A percentile compares a stretch with the other conserved stretches of the same genome.
phyloP scores from a whole-genome alignment of 2,888 invertebrate genomes.

The Chrysolina oricalcia region DNA sequence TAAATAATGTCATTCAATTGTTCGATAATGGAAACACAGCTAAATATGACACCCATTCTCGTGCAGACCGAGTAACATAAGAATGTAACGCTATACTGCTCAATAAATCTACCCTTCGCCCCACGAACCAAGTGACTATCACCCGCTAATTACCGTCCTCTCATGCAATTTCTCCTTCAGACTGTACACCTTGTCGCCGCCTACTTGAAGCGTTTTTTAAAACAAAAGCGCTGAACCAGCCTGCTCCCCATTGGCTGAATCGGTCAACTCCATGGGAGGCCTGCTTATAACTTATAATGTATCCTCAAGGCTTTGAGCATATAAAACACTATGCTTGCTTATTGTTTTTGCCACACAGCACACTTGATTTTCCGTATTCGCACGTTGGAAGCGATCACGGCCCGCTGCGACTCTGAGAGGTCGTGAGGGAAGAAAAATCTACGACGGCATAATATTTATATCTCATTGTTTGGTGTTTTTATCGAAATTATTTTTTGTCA shows the following conservation, averaged over 20 bases:
- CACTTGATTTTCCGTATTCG: slow-evolving; percentile 29
- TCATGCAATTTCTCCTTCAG: slow-evolving; percentile 45
- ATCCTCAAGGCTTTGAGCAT: slow-evolving; percentile 57
- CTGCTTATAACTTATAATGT: slow-evolving; percentile 61
- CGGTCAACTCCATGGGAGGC: slow-evolving; percentile 64
- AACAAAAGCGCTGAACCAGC: slow-evolving; percentile 62
- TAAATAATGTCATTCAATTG: not conserved
- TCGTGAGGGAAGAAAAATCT: slow-evolving; percentile 31
- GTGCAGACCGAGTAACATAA: not conserved
- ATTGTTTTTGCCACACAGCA: slow-evolving; percentile 31
- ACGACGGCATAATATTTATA: slow-evolving; percentile 45
- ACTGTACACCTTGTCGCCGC: slow-evolving; percentile 63
- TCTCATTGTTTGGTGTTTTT: slow-evolving; percentile 49
- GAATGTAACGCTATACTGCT: slow-evolving; percentile 17
- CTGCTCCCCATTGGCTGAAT: slow-evolving; percentile 62
- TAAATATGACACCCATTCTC: slow-evolving; percentile 1
- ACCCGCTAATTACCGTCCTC: slow-evolving; percentile 43
- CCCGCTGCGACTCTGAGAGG: slow-evolving; percentile 12
- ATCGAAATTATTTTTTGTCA: slow-evolving; percentile 44
- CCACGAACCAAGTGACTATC: slow-evolving; percentile 33
- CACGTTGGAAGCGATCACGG: slow-evolving; percentile 18
- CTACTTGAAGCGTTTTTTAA: slow-evolving; percentile 64
- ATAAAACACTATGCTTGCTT: slow-evolving; percentile 48
- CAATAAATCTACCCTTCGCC: slow-evolving; percentile 22
- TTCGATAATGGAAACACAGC: not conserved